A percentile compares a stretch with the other conserved stretches of the same genome.
Evolutionary conservation across 1,140 invertebrate species (phyloP).

Genomic region (Halyomorpha halys): DNA sequence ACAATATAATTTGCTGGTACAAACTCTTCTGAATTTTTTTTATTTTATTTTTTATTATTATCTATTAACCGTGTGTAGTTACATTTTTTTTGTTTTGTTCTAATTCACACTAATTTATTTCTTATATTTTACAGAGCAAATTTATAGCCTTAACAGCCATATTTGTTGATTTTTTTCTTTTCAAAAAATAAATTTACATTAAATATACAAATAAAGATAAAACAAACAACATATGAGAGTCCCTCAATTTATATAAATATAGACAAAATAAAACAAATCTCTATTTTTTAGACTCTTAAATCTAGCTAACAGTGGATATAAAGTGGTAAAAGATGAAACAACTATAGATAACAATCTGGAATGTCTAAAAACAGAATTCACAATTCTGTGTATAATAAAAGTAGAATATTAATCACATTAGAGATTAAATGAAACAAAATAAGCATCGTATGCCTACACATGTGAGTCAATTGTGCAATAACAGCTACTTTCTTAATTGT

Average conservation of each 20-base stretch:
- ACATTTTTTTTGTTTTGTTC: background rate
- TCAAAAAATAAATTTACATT: background rate
- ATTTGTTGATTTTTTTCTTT: background rate
- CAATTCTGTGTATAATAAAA: background rate
- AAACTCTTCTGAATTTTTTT: background rate
- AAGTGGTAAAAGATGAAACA: conserved; percentile 2
- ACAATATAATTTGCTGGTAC: background rate
- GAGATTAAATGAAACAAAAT: background rate
- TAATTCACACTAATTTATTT: background rate
- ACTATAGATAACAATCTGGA: background rate
- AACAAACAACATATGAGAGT: background rate
- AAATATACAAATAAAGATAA: background rate
- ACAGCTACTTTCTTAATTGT: background rate
- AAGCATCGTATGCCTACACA: conserved; percentile 9
- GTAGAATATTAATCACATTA: background rate
- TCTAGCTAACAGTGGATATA: conserved; percentile 14
- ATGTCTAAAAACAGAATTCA: conserved; percentile 17
- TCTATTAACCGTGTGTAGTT: background rate
- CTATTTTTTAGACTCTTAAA: conserved; percentile 7
- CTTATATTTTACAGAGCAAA: background rate
- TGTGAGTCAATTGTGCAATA: conserved; percentile 12
- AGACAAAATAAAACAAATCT: background rate
- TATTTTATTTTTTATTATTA: background rate
- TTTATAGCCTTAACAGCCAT: background rate
- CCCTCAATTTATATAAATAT: background rate